Evolutionary conservation across 2,888 invertebrate species (phyloP).

Genomic region (Sylvicola cinctus): DNA sequence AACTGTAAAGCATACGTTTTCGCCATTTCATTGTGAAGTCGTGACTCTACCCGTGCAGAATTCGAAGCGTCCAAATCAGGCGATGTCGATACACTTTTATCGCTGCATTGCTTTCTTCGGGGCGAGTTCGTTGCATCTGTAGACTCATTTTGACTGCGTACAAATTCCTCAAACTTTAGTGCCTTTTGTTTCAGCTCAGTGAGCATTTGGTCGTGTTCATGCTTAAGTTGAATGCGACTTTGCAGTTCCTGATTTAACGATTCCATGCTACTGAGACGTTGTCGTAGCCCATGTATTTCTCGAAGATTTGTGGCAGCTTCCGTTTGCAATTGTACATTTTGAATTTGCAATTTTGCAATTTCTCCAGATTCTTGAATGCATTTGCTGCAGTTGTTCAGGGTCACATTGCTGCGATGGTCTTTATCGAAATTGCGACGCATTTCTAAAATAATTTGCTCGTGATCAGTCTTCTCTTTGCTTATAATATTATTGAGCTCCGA

Average conservation of each 20-base stretch:
- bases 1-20: constrained; percentile 40
- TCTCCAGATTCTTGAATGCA: constrained; percentile 18
- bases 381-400: constrained; percentile 14
- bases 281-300: constrained; percentile 15
- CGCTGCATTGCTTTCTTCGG: constrained; percentile 3
- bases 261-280: constrained; percentile 19
- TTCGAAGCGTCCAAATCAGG: constrained; percentile 21
- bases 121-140: not conserved
- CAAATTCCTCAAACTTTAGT: constrained; percentile 31
- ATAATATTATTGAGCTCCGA: constrained; percentile 27
- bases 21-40: constrained; percentile 42
- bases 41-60: constrained; percentile 10
- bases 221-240: constrained; percentile 21
- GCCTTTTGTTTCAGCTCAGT: constrained; percentile 38
- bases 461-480: constrained; percentile 27
- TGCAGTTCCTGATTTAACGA: constrained; percentile 17
- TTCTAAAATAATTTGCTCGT: constrained; percentile 16
- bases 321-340: constrained; percentile 17
- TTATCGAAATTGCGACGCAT: constrained; percentile 15
- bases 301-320: constrained; percentile 15
- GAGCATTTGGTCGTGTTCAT: constrained; percentile 36
- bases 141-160: not conserved
- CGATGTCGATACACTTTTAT: constrained; percentile 19
- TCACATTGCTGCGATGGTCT: not conserved
- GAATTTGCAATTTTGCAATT: constrained; percentile 20